These are phyloP conservation scores for Euzetes globulus DNA, from an alignment of 2,888 invertebrate species.

Conservation along the genomic window DNA sequence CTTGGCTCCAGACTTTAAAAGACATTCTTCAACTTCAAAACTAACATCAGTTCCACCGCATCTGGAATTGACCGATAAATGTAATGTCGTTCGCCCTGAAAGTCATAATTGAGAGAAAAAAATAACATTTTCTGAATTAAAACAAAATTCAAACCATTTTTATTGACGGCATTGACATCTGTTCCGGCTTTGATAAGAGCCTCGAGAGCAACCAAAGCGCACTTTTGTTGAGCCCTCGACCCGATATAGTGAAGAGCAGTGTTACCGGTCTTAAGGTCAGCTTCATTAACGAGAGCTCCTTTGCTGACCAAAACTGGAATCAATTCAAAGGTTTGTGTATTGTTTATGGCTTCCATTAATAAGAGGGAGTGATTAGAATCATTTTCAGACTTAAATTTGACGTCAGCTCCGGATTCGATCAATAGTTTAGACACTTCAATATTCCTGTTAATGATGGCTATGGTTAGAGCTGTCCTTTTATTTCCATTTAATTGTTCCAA, in stretches of 20 bases:
- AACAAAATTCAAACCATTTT: constrained; percentile 37
- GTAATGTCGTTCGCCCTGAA: constrained; percentile 48
- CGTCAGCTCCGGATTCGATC: constrained; percentile 45
- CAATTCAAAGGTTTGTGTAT: constrained; percentile 1
- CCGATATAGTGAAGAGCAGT: constrained; percentile 46
- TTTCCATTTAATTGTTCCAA: constrained; percentile 36
- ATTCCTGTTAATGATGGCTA: constrained; percentile 39
- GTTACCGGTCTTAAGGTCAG: constrained; percentile 43
- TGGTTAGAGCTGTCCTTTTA: constrained; percentile 39
- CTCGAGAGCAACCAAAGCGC: constrained; percentile 43
- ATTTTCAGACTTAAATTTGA: constrained; percentile 44
- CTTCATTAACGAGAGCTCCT: constrained; percentile 45
- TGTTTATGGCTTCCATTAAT: constrained; percentile 38
- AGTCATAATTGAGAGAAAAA: neutral
- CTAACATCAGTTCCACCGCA: constrained; percentile 48
- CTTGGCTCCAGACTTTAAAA: constrained; percentile 48
- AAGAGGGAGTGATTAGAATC: constrained; percentile 41
- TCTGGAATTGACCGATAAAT: constrained; percentile 49
- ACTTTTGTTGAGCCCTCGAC: constrained; percentile 18
- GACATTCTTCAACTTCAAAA: constrained; percentile 49
- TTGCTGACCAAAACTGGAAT: constrained; percentile 44
- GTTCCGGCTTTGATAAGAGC: constrained; percentile 45
- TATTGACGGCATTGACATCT: constrained; percentile 43
- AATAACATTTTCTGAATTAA: neutral
- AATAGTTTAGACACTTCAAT: constrained; percentile 44